Percentiles rank a stretch among this genome's conserved stretches.
These are phyloP conservation scores for Nesoenas mayeri DNA, from an alignment of 2,113 vertebrate species.

Conservation along the genomic window DNA sequence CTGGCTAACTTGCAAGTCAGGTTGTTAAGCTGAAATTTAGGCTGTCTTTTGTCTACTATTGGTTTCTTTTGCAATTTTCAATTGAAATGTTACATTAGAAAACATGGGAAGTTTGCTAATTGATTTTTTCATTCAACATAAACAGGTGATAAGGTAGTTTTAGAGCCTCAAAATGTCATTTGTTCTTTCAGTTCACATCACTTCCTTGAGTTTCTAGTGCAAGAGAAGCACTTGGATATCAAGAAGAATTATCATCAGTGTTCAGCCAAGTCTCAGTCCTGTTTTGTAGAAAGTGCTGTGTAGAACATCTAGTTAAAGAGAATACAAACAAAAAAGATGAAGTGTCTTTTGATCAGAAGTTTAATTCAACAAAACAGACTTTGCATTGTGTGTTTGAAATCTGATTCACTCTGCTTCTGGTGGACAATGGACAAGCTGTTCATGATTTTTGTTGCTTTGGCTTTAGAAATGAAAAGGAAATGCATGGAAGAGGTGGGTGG, in stretches of 20 bases:
- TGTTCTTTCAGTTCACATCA: not conserved
- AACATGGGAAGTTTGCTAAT: not conserved
- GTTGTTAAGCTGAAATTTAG: not conserved
- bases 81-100: not conserved
- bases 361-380: not conserved
- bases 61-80: not conserved
- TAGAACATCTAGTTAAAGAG: not conserved
- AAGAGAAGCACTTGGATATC: not conserved
- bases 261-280: not conserved
- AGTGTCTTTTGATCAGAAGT: not conserved
- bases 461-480: not conserved
- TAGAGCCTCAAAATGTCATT: not conserved
- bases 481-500: not conserved
- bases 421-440: not conserved
- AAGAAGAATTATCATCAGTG: not conserved
- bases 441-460: not conserved
- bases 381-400: not conserved
- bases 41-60: not conserved
- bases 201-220: not conserved
- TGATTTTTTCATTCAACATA: not conserved
- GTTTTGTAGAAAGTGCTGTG: not conserved
- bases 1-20: not conserved
- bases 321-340: not conserved
- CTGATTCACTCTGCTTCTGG: not conserved
- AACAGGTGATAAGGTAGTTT: not conserved